phyloP scores from a whole-genome alignment of 2,113 vertebrate genomes.

The Pteruthius melanotis region DNA sequence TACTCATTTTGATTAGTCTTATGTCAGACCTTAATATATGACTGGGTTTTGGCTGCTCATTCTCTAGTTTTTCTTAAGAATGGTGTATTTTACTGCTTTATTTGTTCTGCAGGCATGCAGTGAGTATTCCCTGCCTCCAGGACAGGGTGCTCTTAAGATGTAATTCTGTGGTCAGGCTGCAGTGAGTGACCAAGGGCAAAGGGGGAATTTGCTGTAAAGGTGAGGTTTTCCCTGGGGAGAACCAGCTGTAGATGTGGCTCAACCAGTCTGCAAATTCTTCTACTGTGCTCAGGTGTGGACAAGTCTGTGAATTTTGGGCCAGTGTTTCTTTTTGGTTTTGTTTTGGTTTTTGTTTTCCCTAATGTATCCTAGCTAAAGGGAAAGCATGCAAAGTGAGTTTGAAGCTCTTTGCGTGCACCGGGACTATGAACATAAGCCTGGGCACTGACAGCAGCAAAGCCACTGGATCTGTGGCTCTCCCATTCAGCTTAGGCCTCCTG shows the following conservation, averaged over 20 bases:
- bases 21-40: not conserved
- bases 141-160: not conserved
- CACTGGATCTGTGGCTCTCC: not conserved
- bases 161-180: not conserved
- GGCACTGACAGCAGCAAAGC: not conserved
- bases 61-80: not conserved
- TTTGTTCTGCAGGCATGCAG: not conserved
- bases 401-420: not conserved
- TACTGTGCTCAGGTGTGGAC: not conserved
- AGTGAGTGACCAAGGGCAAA: not conserved
- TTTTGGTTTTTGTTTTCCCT: not conserved
- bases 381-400: not conserved
- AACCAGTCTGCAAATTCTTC: fast-evolving
- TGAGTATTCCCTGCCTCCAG: not conserved
- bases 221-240: not conserved
- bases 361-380: not conserved
- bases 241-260: not conserved
- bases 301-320: not conserved
- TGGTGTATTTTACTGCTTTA: not conserved
- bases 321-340: not conserved
- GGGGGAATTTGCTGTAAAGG: not conserved
- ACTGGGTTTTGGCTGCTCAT: not conserved
- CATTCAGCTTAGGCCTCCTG: not conserved
- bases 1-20: not conserved
- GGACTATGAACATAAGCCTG: not conserved